Conservation (phyloP, 2,888 invertebrate genomes). For the Tenthredo distinguenda region DNA sequence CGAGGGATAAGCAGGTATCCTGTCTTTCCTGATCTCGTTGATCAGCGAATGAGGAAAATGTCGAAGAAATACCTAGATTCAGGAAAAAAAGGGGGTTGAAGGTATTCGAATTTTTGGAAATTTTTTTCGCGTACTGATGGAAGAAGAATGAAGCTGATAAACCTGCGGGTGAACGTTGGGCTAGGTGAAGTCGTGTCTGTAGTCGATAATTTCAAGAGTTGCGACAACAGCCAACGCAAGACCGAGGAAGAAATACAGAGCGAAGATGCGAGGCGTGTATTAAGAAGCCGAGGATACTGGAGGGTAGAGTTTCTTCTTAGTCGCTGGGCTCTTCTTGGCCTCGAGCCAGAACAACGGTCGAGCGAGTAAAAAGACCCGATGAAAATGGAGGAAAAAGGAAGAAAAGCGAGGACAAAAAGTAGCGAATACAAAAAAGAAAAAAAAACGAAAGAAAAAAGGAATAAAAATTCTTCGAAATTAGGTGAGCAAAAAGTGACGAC, state of each 20-base stretch:
- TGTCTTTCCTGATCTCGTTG: background rate
- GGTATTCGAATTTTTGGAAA: background rate
- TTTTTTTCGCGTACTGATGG: background rate
- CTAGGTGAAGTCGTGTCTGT: background rate
- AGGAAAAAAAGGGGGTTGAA: background rate
- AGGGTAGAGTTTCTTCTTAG: background rate
- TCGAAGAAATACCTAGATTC: background rate
- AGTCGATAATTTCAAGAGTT: background rate
- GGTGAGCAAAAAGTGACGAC: conserved; percentile 22
- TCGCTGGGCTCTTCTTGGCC: background rate
- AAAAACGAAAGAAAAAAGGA: background rate
- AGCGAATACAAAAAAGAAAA: background rate
- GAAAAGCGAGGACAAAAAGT: background rate
- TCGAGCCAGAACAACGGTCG: conserved; percentile 9
- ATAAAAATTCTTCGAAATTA: conserved; percentile 27
- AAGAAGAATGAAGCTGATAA: background rate
- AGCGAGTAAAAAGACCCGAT: conserved; percentile 3
- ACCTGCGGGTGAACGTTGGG: background rate
- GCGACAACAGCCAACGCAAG: background rate
- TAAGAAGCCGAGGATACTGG: background rate
- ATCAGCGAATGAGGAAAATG: background rate
- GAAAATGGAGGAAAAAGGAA: background rate
- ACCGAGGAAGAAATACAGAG: background rate
- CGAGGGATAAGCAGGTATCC: background rate
- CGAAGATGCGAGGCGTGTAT: conserved; percentile 2